Evolutionary conservation across 2,113 vertebrate genomes (phyloP).

Genomic region (Nestor notabilis): DNA sequence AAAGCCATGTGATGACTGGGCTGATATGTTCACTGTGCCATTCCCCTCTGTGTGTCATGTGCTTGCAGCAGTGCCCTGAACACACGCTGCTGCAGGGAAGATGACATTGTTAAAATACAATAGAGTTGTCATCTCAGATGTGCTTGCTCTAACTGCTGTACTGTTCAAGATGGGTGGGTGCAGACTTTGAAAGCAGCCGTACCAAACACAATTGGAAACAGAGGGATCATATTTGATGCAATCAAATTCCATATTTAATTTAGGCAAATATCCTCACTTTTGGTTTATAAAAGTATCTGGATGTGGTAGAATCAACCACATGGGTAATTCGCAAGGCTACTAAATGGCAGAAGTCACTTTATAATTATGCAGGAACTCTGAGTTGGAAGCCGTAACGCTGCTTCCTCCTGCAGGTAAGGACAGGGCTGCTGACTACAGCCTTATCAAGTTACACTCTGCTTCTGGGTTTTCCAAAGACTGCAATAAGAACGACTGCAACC

Average conservation of each 20-base stretch:
- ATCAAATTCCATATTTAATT: neutral
- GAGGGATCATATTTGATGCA: neutral
- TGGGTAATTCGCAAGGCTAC: neutral
- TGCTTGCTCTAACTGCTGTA: neutral
- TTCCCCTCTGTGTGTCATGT: accelerated
- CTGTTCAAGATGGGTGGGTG: neutral
- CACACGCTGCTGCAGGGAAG: neutral
- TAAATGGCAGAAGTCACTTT: neutral
- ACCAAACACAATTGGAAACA: neutral
- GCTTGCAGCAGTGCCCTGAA: neutral
- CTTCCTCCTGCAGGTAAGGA: neutral
- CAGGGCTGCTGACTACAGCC: accelerated
- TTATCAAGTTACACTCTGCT: accelerated
- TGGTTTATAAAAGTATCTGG: neutral
- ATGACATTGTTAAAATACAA: neutral
- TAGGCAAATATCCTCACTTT: neutral
- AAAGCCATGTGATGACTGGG: neutral
- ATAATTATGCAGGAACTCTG: neutral
- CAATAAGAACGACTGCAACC: neutral
- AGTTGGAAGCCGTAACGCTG: neutral
- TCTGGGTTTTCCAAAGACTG: neutral
- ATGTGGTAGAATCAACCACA: neutral
- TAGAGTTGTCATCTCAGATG: neutral
- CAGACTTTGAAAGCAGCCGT: neutral
- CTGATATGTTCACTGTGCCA: accelerated